Conservation (phyloP, 2,113 vertebrate species). For the Rattus rattus region DNA sequence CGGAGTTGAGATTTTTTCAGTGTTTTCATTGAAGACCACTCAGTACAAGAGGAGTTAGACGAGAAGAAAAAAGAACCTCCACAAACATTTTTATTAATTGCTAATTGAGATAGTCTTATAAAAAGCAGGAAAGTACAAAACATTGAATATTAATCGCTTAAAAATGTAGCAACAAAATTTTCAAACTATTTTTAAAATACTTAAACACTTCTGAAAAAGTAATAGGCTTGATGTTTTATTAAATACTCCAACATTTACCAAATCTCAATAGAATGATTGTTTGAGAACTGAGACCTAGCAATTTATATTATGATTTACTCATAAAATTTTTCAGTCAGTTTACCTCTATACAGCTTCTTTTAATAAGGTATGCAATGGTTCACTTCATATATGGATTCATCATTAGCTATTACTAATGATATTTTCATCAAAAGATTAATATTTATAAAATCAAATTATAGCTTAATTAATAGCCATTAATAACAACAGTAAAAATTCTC, state of each 20-base stretch:
- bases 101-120: background rate
- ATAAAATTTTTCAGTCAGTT: slow-evolving; percentile 66
- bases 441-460: slow-evolving; percentile 76
- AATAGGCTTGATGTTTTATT: background rate
- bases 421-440: slow-evolving; percentile 71
- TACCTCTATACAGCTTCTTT: slow-evolving; percentile 65
- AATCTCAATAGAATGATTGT: background rate
- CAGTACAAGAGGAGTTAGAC: fast-evolving
- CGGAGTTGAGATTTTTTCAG: background rate
- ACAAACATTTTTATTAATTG: background rate
- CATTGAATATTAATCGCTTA: background rate
- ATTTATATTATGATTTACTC: slow-evolving; percentile 37
- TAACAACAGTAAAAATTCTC: slow-evolving; percentile 16
- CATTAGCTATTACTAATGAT: slow-evolving; percentile 68
- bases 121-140: background rate
- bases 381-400: slow-evolving; percentile 71
- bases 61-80: background rate
- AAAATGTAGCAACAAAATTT: background rate
- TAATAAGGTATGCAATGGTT: slow-evolving; percentile 68
- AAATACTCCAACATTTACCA: slow-evolving; percentile 23
- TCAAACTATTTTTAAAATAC: background rate
- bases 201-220: background rate
- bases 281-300: slow-evolving; percentile 29
- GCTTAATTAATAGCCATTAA: slow-evolving; percentile 73
- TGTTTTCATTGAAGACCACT: background rate